These are phyloP conservation scores for Ypsolopha sequella DNA, from an alignment of 2,888 invertebrate genomes.

Conservation along the genomic window DNA sequence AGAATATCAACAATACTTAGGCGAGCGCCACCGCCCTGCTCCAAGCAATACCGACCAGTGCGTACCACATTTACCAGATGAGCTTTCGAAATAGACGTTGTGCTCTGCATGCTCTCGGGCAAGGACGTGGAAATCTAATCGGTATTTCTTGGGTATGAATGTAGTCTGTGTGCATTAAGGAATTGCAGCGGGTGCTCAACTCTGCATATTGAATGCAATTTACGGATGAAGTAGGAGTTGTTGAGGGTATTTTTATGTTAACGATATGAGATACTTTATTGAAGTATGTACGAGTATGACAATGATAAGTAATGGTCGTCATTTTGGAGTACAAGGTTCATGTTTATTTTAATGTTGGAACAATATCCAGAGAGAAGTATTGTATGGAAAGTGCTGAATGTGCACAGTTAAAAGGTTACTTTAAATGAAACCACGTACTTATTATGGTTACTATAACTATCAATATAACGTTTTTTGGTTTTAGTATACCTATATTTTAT, in stretches of 20 bases:
- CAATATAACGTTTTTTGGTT: too few relatives aligned
- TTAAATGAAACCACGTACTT: too few relatives aligned
- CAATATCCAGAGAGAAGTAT: too few relatives aligned
- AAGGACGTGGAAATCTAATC: constrained; percentile 8
- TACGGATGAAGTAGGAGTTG: not conserved
- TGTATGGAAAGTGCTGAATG: too few relatives aligned
- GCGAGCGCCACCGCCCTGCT: constrained; percentile 32
- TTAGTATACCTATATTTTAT: too few relatives aligned
- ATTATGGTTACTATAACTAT: too few relatives aligned
- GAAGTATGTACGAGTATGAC: too few relatives aligned
- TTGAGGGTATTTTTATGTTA: not conserved
- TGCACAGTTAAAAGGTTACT: too few relatives aligned
- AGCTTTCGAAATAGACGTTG: constrained; percentile 25
- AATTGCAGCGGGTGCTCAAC: not conserved
- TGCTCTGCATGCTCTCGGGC: constrained; percentile 28
- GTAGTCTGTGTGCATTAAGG: constrained; percentile 3
- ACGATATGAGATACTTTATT: too few relatives aligned
- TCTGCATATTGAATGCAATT: constrained; percentile 4
- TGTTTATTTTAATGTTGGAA: too few relatives aligned
- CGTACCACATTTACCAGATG: constrained; percentile 52
- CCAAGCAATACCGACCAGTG: constrained; percentile 23
- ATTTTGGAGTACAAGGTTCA: too few relatives aligned
- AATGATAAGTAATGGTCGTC: too few relatives aligned
- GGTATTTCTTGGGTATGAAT: constrained; percentile 2
- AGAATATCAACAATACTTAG: constrained; percentile 62